Evolutionary conservation across 1,140 invertebrate species (phyloP).

Genomic region (Meloidogyne floridensis): DNA sequence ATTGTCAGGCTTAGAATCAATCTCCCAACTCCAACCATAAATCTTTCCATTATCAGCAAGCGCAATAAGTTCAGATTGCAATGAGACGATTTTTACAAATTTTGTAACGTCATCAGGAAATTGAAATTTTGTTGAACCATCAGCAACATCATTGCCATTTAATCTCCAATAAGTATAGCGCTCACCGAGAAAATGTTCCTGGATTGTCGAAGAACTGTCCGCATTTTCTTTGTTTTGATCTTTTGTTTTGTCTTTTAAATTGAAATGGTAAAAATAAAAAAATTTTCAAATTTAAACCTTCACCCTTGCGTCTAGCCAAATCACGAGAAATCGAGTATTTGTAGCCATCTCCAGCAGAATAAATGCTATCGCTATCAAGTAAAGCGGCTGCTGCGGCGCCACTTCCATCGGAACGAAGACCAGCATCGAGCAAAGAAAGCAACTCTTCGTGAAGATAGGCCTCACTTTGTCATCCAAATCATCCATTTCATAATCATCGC

Average conservation of each 20-base stretch:
- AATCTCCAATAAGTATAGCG: conserved; percentile 21
- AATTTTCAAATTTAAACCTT: conserved; percentile 42
- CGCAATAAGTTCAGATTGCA: conserved; percentile 90
- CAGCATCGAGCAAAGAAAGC: conserved; percentile 86
- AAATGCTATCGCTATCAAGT: conserved; percentile 94
- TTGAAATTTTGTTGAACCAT: conserved; percentile 8
- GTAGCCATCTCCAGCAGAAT: conserved; percentile 92
- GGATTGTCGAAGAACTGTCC: conserved; percentile 3
- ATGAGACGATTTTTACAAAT: conserved; percentile 77
- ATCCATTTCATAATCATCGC: conserved; percentile 86
- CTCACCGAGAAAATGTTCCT: conserved; percentile 29
- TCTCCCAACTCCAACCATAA: conserved; percentile 94
- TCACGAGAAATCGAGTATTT: conserved; percentile 91
- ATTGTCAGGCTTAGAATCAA: conserved; percentile 17
- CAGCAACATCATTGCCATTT: not conserved
- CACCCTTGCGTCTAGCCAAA: conserved; percentile 74
- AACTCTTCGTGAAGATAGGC: conserved; percentile 78
- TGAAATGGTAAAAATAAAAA: not conserved
- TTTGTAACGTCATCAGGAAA: conserved; percentile 35
- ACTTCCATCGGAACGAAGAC: conserved; percentile 77
- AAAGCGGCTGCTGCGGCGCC: conserved; percentile 73
- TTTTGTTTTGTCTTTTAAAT: conserved; percentile 32
- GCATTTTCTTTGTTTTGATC: conserved; percentile 22
- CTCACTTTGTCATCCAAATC: conserved; percentile 56
- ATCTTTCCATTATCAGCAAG: conserved; percentile 83